phyloP scores from a whole-genome alignment of 2,113 vertebrate genomes.

The Damaliscus lunatus region DNA sequence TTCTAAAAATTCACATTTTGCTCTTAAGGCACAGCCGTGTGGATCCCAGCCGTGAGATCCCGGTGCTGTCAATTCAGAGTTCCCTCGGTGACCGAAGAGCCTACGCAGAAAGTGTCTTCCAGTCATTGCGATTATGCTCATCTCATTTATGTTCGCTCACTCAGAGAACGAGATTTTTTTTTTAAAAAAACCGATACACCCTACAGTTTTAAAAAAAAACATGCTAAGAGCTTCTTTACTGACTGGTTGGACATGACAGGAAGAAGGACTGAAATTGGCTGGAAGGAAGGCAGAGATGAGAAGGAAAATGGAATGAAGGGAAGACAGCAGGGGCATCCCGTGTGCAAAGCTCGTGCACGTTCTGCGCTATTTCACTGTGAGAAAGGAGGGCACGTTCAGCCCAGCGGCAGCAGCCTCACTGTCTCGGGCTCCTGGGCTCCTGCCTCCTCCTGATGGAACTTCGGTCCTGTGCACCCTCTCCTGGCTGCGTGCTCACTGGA shows the following conservation, averaged over 20 bases:
- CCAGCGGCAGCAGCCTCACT: rapidly evolving
- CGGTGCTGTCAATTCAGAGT: rapidly evolving
- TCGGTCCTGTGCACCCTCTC: rapidly evolving
- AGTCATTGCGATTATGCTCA: rapidly evolving
- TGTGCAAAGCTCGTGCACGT: rapidly evolving
- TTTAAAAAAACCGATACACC: neutral
- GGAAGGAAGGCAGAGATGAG: neutral
- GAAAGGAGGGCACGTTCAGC: rapidly evolving
- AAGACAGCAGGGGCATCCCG: neutral
- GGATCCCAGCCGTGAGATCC: no score
- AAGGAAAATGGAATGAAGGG: neutral
- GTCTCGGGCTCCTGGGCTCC: neutral
- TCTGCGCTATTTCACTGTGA: rapidly evolving
- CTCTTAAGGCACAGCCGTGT: neutral
- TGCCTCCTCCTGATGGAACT: neutral
- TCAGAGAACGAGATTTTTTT: neutral
- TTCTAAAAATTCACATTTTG: neutral
- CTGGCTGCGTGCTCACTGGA: neutral
- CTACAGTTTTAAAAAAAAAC: neutral
- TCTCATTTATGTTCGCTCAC: neutral
- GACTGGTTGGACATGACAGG: neutral
- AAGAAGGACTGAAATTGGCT: no score
- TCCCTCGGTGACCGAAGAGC: neutral
- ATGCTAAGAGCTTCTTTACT: neutral
- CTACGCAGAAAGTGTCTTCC: rapidly evolving